Evolutionary conservation across 2,797 vertebrate species (phyloP).

Genomic region (Craterocephalus amniculus): DNA sequence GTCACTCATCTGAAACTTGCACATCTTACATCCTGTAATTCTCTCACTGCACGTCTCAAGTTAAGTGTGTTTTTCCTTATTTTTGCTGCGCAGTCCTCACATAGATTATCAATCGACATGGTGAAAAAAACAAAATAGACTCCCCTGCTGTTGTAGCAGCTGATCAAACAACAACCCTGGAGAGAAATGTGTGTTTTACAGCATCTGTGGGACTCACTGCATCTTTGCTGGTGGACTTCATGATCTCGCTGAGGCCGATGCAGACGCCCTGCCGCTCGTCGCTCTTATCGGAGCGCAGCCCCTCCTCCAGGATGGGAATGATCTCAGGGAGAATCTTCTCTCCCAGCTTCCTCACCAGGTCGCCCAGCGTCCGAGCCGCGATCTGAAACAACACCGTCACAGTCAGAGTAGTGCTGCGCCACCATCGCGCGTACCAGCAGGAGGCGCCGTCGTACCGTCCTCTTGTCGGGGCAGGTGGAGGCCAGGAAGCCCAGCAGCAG

Average conservation of each 20-base stretch:
- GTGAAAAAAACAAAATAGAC: neutral
- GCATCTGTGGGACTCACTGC: slow-evolving; percentile 81
- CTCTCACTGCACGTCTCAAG: no score
- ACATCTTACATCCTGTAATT: no score
- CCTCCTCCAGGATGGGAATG: slow-evolving; percentile 97
- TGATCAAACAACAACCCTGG: accelerated
- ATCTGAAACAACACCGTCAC: slow-evolving; percentile 82
- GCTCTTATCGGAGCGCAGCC: slow-evolving; percentile 94
- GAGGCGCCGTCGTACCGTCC: slow-evolving; percentile 84
- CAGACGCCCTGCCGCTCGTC: slow-evolving; percentile 98
- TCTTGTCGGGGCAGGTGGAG: slow-evolving; percentile 95
- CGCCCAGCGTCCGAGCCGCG: slow-evolving; percentile 94
- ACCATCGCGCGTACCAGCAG: neutral
- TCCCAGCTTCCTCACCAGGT: slow-evolving; percentile 96
- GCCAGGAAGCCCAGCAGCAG: slow-evolving; percentile 96
- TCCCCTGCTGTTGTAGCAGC: neutral
- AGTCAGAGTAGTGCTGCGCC: neutral
- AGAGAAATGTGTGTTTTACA: neutral
- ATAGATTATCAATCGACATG: neutral
- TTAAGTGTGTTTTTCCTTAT: no score
- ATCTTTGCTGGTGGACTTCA: slow-evolving; percentile 98
- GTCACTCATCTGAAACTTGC: no score
- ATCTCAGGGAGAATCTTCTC: slow-evolving; percentile 99
- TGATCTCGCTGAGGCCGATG: slow-evolving; percentile 97
- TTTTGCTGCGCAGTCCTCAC: neutral